These are phyloP conservation scores for Vultur gryphus DNA, from an alignment of 2,797 vertebrate genomes.

Conservation along the genomic window DNA sequence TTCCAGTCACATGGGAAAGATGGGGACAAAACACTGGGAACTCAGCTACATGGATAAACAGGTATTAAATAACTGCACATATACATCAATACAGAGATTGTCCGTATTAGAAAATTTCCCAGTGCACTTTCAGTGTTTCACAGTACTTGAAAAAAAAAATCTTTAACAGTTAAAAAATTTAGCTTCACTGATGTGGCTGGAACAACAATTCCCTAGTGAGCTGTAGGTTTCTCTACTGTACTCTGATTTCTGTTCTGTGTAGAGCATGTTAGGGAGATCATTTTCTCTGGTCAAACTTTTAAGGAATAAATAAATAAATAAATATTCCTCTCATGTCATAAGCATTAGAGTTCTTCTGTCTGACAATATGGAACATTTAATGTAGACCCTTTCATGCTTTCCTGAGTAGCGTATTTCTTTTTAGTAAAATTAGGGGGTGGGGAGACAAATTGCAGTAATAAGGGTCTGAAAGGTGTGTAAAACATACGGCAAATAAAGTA, in stretches of 20 bases:
- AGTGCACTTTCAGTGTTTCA: neutral
- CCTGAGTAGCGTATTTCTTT: slow-evolving; percentile 8
- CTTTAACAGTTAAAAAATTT: neutral
- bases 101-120: neutral
- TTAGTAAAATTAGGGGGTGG: slow-evolving; percentile 57
- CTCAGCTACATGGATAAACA: neutral
- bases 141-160: neutral
- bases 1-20: neutral
- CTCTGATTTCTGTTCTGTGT: neutral
- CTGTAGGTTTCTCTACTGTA: neutral
- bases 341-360: neutral
- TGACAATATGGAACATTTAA: slow-evolving; percentile 27
- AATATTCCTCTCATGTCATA: neutral
- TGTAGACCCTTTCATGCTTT: slow-evolving; percentile 14
- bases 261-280: neutral
- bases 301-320: slow-evolving; percentile 35
- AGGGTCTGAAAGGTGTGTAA: slow-evolving; percentile 52
- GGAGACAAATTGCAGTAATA: slow-evolving; percentile 56
- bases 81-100: neutral
- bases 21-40: neutral
- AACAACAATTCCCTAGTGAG: neutral
- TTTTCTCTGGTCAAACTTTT: slow-evolving; percentile 39
- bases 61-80: neutral
- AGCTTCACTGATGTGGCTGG: neutral
- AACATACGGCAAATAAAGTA: slow-evolving; percentile 58